Percentiles rank a stretch among this genome's conserved stretches.
phyloP scores from a whole-genome alignment of 2,113 vertebrate genomes.

The Reinhardtius hippoglossoides region DNA sequence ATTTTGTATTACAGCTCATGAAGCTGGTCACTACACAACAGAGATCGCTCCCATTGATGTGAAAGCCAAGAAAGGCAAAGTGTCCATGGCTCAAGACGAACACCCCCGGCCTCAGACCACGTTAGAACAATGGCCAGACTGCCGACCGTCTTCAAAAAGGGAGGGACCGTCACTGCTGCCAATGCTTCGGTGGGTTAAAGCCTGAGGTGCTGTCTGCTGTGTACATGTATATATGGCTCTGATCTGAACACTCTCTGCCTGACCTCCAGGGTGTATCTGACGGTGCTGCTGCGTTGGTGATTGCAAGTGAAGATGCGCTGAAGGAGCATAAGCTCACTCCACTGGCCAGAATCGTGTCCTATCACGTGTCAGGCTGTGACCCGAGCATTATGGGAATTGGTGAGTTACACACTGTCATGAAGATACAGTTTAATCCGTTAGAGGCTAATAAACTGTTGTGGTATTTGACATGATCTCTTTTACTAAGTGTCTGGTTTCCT shows the following conservation, averaged over 20 bases:
- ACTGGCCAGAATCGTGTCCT: constrained; percentile 91
- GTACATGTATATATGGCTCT: no score
- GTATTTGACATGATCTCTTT: background rate
- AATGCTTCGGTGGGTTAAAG: constrained; percentile 90
- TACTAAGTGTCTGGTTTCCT: background rate
- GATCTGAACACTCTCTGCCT: background rate
- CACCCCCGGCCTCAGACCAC: constrained; percentile 93
- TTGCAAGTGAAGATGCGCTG: constrained; percentile 94
- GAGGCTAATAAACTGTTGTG: background rate
- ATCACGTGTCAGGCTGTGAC: constrained; percentile 92
- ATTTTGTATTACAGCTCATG: constrained; percentile 84
- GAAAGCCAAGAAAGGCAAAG: constrained; percentile 91
- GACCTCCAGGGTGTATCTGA: constrained; percentile 90
- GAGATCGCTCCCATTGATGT: constrained; percentile 95
- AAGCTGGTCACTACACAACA: constrained; percentile 87
- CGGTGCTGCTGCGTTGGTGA: constrained; percentile 90
- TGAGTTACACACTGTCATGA: constrained; percentile 70
- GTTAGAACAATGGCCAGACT: constrained; percentile 92
- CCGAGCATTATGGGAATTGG: constrained; percentile 98
- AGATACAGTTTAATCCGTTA: no score
- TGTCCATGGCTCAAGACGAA: constrained; percentile 90
- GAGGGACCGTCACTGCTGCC: constrained; percentile 93
- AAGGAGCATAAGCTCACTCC: constrained; percentile 92
- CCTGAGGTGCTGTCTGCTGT: background rate
- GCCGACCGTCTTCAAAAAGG: constrained; percentile 91